Conservation (phyloP, 2,888 invertebrate species). For the Tuta absoluta region DNA sequence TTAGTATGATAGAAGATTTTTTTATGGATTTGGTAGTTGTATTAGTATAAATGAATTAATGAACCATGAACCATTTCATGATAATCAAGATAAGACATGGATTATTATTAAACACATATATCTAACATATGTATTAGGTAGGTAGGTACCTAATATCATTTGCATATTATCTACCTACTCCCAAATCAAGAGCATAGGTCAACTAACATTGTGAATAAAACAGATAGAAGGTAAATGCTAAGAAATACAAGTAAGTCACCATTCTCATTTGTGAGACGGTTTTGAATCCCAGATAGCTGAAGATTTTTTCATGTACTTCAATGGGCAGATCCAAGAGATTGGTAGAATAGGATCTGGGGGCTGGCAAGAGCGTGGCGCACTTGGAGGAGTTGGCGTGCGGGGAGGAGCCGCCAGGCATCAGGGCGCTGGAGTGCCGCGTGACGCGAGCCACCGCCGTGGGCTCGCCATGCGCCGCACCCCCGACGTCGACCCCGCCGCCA, state of each 20-base stretch:
- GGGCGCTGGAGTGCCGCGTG: conserved; percentile 75
- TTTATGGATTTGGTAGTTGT: too few species aligned
- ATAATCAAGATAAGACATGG: too few species aligned
- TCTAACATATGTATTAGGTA: background rate
- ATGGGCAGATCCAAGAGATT: conserved; percentile 87
- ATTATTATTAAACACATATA: too few species aligned
- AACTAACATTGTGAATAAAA: background rate
- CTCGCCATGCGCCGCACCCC: conserved; percentile 65
- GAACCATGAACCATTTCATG: too few species aligned
- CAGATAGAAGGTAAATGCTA: background rate
- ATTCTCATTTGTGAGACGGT: conserved; percentile 88
- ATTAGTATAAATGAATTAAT: too few species aligned
- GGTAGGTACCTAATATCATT: background rate
- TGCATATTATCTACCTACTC: background rate
- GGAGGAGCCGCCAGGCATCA: conserved; percentile 72
- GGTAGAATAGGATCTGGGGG: conserved; percentile 60
- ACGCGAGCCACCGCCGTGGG: conserved; percentile 72
- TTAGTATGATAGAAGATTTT: too few species aligned
- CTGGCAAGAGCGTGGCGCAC: conserved; percentile 56
- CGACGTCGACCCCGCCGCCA: conserved; percentile 56
- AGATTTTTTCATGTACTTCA: conserved; percentile 90
- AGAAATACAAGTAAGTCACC: conserved; percentile 79
- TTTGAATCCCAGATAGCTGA: conserved; percentile 88
- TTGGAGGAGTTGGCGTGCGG: conserved; percentile 66
- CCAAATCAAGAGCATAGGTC: background rate